Base-by-base conservation (phyloP, 2,113 vertebrate genomes). In the Merops nubicus region DNA sequence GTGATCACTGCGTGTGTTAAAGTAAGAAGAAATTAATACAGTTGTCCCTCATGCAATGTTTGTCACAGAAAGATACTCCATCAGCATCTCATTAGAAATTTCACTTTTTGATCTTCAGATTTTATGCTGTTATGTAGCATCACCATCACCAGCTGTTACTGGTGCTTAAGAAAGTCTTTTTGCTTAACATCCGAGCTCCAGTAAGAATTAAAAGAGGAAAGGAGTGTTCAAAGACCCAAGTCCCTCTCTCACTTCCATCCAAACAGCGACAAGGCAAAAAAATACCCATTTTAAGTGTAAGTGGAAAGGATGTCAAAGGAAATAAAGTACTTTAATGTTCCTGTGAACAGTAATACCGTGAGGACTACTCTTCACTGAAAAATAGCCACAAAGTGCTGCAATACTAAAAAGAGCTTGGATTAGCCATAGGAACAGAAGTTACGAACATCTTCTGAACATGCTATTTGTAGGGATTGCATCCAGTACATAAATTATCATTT, bases 221-320 rank as follows among this genome's bases (percentile, higher is more conserved):
- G 83, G 48, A 77, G 14, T 80, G 15, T 31, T 92, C 36, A 73
- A 85, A 88, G 22, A 29, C 50, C 51, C 22, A 80, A 78, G 12
- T 56, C 11, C 4, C 43, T 73, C 36, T 78, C 56, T 72, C 53
- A 78, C 45, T 77, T 77, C 12, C 36, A 88, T 69, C 56, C 56
- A 88, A 83, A 63, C 18, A 63, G 15, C 62, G 69, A 89, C 47
- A 77, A 65, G 65, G 81, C 53, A 94, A 88, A 93, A 96, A 89
- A 78, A 72, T 15, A 31, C 29, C 20, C 2, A 3, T 21, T 89
- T 19, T 74, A 89, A 88, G 90, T 72, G 34, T 36, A 80, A 69
- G n/a, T 45, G 23, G 42, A 92, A 85, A 81, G 51, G 38, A 31
- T 62, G 89, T 79, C 73, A 94, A 78, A 85, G 36, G 63, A 92